A percentile compares a stretch with the other conserved stretches of the same genome.
Evolutionary conservation across 1,140 invertebrate species (phyloP).

Genomic region (Rhopalosiphum padi): DNA sequence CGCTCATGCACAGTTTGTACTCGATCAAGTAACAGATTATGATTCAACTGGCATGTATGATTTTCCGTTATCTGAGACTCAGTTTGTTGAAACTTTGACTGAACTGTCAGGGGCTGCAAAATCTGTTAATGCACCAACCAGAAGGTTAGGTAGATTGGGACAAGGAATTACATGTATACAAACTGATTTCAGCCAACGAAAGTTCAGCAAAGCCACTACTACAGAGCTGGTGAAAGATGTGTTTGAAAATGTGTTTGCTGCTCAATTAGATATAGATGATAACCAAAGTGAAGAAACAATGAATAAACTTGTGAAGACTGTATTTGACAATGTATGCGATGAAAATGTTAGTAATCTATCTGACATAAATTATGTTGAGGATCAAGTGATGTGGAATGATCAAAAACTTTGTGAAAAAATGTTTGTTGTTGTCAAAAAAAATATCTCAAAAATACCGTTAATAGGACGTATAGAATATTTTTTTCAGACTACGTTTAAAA

Average conservation of each 20-base stretch:
- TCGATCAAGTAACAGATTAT: conserved; percentile 81
- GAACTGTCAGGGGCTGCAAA: conserved; percentile 77
- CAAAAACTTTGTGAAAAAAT: conserved; percentile 61
- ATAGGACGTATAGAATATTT: conserved; percentile 33
- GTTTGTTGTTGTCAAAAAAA: conserved; percentile 62
- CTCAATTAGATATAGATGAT: conserved; percentile 72
- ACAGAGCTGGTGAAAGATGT: conserved; percentile 79
- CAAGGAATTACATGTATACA: conserved; percentile 65
- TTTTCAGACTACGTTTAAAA: background rate
- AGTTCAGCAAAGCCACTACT: conserved; percentile 80
- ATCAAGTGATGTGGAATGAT: conserved; percentile 63
- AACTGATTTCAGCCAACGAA: conserved; percentile 62
- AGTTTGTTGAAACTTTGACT: conserved; percentile 80
- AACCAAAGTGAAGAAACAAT: conserved; percentile 66
- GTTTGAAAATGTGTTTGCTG: conserved; percentile 83
- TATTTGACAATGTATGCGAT: conserved; percentile 72
- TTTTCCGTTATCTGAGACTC: conserved; percentile 74
- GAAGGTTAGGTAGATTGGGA: conserved; percentile 69
- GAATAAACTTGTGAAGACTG: conserved; percentile 69
- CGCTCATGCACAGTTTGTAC: conserved; percentile 82
- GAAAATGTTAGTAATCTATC: conserved; percentile 70
- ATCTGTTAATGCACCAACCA: background rate
- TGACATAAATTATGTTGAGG: conserved; percentile 64
- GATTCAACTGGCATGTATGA: conserved; percentile 71
- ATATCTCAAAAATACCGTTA: background rate